Conservation (phyloP, 2,888 invertebrate species). For the Drosophila rubida region DNA sequence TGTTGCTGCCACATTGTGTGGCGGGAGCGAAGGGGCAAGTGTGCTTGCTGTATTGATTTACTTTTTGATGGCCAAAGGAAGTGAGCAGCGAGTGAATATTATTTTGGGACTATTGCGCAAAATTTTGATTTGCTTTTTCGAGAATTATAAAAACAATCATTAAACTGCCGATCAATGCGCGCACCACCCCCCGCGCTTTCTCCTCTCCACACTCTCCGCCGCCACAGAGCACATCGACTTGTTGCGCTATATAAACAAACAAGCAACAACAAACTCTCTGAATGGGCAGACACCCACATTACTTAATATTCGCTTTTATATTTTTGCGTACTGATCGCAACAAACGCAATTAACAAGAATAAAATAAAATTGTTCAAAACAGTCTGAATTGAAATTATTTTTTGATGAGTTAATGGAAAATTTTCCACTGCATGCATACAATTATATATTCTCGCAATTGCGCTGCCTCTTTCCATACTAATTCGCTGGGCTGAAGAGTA, state of each 20-base stretch:
- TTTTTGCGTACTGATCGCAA: slow-evolving; percentile 16
- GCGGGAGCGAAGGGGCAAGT: not conserved
- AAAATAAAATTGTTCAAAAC: slow-evolving; percentile 29
- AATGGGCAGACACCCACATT: slow-evolving; percentile 35
- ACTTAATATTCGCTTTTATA: slow-evolving; percentile 60
- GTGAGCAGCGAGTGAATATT: slow-evolving; percentile 53
- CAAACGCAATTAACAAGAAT: slow-evolving; percentile 15
- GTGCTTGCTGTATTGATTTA: slow-evolving; percentile 52
- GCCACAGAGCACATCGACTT: slow-evolving; percentile 58
- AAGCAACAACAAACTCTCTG: slow-evolving; percentile 20
- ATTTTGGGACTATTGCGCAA: slow-evolving; percentile 68
- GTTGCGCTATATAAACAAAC: slow-evolving; percentile 73
- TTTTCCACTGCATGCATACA: slow-evolving; percentile 50
- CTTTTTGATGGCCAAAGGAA: slow-evolving; percentile 50
- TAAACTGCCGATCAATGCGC: slow-evolving; percentile 48
- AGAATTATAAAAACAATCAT: slow-evolving; percentile 70
- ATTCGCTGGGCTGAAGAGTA: too few species aligned
- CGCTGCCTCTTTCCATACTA: not conserved
- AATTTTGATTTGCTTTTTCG: slow-evolving; percentile 50
- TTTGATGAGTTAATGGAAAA: slow-evolving; percentile 71
- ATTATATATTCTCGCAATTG: too few species aligned
- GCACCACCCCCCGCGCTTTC: slow-evolving; percentile 13
- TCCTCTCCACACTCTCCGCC: slow-evolving; percentile 3
- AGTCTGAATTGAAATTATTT: slow-evolving; percentile 53
- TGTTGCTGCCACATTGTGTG: slow-evolving; percentile 52